Percentiles rank a stretch among this genome's conserved stretches.
phyloP scores from a whole-genome alignment of 2,888 invertebrate species.

The Drosophila peninsularis region DNA sequence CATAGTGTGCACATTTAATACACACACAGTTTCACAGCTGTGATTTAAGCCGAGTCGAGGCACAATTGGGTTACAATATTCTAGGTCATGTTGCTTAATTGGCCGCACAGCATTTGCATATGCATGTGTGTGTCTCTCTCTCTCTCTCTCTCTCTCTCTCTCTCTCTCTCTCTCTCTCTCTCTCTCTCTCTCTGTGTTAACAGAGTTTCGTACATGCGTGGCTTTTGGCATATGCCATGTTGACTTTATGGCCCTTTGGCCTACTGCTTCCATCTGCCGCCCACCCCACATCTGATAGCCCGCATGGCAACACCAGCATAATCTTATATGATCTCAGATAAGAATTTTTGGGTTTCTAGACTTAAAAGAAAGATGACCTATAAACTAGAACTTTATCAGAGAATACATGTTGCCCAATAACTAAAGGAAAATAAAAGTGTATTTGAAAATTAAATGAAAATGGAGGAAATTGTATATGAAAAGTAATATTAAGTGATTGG shows the following conservation, averaged over 20 bases:
- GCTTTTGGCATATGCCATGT: conserved; percentile 39
- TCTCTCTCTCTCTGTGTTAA: background rate
- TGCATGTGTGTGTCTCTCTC: background rate
- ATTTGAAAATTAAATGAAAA: background rate
- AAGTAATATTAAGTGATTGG: too few relatives aligned
- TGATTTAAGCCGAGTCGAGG: conserved; percentile 30
- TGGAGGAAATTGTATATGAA: background rate
- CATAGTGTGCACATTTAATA: background rate
- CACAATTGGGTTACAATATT: conserved; percentile 57
- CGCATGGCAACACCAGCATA: conserved; percentile 29
- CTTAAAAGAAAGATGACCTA: background rate
- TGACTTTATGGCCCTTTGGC: conserved; percentile 34
- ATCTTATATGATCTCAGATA: conserved; percentile 5
- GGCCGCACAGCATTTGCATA: conserved; percentile 35
- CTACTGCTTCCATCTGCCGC: conserved; percentile 1
- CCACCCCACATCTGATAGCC: background rate
- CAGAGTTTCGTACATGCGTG: conserved; percentile 27
- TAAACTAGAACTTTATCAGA: background rate
- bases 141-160: background rate
- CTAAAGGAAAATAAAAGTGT: background rate
- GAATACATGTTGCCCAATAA: background rate
- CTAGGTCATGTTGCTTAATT: conserved; percentile 73
- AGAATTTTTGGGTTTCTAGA: conserved; percentile 2
- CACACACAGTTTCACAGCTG: background rate
- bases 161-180: background rate